phyloP scores from a whole-genome alignment of 1,140 invertebrate genomes.

The Lithobius niger region DNA sequence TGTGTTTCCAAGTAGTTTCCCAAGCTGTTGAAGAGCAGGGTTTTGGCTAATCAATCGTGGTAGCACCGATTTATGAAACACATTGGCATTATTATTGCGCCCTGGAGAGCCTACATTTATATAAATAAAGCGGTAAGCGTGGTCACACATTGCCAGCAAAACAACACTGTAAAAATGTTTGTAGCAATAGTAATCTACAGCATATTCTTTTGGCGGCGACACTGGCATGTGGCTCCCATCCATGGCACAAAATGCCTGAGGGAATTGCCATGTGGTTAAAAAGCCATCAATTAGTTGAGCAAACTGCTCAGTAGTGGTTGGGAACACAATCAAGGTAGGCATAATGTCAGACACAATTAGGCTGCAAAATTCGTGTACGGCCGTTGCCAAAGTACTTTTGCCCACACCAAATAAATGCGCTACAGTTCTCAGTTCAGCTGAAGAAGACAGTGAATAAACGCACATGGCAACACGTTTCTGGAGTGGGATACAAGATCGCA shows the following conservation, averaged over 20 bases:
- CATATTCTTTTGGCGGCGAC: conserved; percentile 2
- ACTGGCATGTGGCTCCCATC: not conserved
- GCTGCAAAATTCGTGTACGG: not conserved
- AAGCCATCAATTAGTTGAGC: not conserved
- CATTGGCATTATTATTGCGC: not conserved
- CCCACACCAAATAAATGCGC: conserved; percentile 5
- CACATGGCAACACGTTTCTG: conserved; percentile 2
- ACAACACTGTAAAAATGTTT: not conserved
- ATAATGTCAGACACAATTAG: not conserved
- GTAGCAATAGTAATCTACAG: not conserved
- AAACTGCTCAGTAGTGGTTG: not conserved
- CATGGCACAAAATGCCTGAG: not conserved
- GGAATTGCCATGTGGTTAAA: not conserved
- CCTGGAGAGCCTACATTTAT: conserved; percentile 2
- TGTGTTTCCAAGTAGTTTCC: not conserved
- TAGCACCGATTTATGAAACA: not conserved
- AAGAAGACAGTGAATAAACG: not conserved
- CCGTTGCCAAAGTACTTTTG: not conserved
- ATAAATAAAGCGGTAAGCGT: not conserved
- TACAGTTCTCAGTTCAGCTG: not conserved
- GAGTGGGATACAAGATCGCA: too few relatives aligned
- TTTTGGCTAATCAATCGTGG: not conserved
- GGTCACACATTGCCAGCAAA: conserved; percentile 4
- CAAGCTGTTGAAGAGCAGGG: not conserved
- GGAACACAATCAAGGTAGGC: not conserved